These are phyloP conservation scores for Acleris emargana DNA, from an alignment of 2,888 invertebrate genomes.

Conservation along the genomic window DNA sequence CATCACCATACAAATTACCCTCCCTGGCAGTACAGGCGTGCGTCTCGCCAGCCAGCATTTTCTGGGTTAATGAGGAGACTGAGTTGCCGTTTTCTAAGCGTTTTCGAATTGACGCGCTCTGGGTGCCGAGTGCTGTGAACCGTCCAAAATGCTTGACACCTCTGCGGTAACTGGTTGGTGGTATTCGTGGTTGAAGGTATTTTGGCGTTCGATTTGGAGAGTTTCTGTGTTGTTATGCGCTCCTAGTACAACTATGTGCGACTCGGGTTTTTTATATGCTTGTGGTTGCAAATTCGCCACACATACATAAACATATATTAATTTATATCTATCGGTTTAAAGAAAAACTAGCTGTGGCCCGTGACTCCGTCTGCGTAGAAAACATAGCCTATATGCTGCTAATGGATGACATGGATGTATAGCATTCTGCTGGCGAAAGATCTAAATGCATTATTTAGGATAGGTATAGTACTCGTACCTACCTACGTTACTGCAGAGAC, in stretches of 20 bases:
- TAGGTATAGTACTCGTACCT: too few species aligned
- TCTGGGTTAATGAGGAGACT: constrained; percentile 81
- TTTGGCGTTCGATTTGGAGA: constrained; percentile 46
- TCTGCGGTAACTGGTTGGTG: neutral
- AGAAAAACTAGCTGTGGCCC: too few species aligned
- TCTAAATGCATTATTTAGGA: too few species aligned
- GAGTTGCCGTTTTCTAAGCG: constrained; percentile 75
- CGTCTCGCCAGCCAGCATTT: constrained; percentile 63
- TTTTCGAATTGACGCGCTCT: constrained; percentile 72
- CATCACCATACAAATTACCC: neutral
- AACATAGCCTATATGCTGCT: too few species aligned
- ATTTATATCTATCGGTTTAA: too few species aligned
- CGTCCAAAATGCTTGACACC: constrained; percentile 30
- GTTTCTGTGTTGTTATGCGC: constrained; percentile 60
- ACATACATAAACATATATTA: neutral
- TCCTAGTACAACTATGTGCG: constrained; percentile 54
- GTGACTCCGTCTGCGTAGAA: too few species aligned
- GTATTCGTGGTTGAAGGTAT: constrained; percentile 1
- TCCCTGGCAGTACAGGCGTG: constrained; percentile 25
- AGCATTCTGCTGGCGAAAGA: too few species aligned
- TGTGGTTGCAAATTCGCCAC: too few species aligned
- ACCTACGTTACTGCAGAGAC: too few species aligned
- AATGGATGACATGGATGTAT: too few species aligned
- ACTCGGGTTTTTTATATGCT: constrained; percentile 26
- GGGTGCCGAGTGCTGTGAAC: constrained; percentile 49